These are phyloP conservation scores for Tenthredo distinguenda DNA, from an alignment of 2,888 invertebrate species.

Conservation along the genomic window DNA sequence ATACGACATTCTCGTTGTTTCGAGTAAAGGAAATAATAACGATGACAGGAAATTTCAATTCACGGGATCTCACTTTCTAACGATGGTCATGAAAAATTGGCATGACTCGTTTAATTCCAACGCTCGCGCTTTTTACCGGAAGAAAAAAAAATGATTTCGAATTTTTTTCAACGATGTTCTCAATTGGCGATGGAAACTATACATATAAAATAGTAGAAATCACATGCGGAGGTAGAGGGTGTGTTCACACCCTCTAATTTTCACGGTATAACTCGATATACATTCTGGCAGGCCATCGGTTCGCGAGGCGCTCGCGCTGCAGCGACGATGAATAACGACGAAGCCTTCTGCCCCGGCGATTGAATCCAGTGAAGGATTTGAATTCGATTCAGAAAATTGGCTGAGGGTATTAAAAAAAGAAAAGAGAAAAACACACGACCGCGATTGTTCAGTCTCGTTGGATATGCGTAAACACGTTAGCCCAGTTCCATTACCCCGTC, in stretches of 20 bases:
- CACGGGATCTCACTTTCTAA: too few relatives aligned
- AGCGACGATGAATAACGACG: slow-evolving; percentile 23
- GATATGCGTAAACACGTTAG: background rate
- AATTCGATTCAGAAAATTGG: background rate
- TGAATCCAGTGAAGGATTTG: slow-evolving; percentile 8
- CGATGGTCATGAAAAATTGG: too few relatives aligned
- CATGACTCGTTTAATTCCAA: too few relatives aligned
- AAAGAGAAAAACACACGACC: background rate
- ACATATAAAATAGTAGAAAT: background rate
- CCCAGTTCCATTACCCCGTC: background rate
- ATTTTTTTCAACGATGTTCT: too few relatives aligned
- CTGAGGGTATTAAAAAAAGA: background rate
- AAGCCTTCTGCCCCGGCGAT: background rate
- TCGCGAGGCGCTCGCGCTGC: background rate
- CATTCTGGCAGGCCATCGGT: background rate
- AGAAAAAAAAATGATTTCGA: too few relatives aligned
- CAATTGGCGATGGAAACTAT: background rate
- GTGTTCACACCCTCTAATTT: background rate
- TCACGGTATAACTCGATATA: slow-evolving; percentile 3
- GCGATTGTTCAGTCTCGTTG: background rate
- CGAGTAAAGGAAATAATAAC: background rate
- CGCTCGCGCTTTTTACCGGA: too few relatives aligned
- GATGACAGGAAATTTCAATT: background rate
- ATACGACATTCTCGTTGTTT: background rate
- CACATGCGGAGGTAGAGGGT: background rate